Conservation (phyloP, 2,797 vertebrate species). For the Holocentrus rufus region DNA sequence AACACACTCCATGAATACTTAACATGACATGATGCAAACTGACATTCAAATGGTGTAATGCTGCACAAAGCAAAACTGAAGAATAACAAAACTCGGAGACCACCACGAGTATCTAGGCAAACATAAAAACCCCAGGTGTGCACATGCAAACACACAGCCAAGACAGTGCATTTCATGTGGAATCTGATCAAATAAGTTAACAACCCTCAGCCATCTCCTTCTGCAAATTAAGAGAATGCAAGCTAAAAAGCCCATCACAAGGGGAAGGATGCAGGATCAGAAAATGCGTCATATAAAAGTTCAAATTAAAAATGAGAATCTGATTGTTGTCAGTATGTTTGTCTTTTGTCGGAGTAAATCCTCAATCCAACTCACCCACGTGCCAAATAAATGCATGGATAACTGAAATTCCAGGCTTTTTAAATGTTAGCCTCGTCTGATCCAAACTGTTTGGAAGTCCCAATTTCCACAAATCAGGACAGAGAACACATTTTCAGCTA, state of each 20-base stretch:
- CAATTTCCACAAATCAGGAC: conserved; percentile 65
- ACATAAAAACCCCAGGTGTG: conserved; percentile 18
- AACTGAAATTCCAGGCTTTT: conserved; percentile 58
- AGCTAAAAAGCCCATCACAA: conserved; percentile 35
- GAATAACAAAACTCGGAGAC: conserved; percentile 56
- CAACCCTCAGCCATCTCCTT: too few species aligned
- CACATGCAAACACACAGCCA: conserved; percentile 13
- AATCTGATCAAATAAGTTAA: too few species aligned
- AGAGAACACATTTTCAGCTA: conserved; percentile 59
- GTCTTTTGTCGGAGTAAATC: conserved; percentile 52
- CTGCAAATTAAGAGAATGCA: conserved; percentile 43
- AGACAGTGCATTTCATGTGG: conserved; percentile 16
- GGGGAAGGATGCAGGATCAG: conserved; percentile 7
- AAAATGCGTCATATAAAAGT: conserved; percentile 47
- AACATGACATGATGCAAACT: conserved; percentile 68
- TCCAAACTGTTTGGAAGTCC: conserved; percentile 30
- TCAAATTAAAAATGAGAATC: conserved; percentile 62
- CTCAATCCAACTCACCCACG: conserved; percentile 40
- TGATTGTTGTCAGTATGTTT: conserved; percentile 50
- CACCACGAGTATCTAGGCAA: conserved; percentile 34
- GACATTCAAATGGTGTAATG: conserved; percentile 63
- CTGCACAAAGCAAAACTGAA: conserved; percentile 49
- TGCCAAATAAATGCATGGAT: conserved; percentile 55
- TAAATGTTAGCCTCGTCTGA: conserved; percentile 41
- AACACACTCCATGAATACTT: conserved; percentile 59